Conservation (phyloP, 2,797 vertebrate species). For the Hippopotamyrus pictus region DNA sequence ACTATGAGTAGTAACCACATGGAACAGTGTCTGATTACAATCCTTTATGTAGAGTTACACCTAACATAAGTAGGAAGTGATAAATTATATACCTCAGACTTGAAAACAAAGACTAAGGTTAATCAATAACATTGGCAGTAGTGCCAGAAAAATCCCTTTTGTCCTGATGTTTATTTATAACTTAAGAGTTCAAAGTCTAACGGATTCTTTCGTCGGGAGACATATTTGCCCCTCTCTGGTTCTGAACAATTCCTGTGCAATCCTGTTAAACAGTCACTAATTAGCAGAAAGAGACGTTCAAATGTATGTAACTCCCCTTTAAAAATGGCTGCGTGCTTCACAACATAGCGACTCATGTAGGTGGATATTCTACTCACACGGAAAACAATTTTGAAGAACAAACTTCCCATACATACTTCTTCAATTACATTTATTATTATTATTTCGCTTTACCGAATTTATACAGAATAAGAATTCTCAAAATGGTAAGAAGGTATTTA, state of each 20-base stretch:
- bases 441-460: not conserved
- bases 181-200: not conserved
- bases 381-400: not conserved
- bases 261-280: not conserved
- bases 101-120: not conserved
- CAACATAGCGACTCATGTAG: not conserved
- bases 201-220: not conserved
- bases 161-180: not conserved
- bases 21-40: not conserved
- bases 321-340: not conserved
- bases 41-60: not conserved
- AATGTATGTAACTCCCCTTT: not conserved
- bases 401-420: not conserved
- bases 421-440: not conserved
- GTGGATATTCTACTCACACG: not conserved
- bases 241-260: not conserved
- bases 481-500: not conserved
- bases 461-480: not conserved
- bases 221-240: not conserved
- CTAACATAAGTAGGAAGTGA: not conserved
- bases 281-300: not conserved
- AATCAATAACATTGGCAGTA: not conserved
- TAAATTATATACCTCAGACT: not conserved
- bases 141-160: slow-evolving; percentile 2
- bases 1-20: not conserved